Evolutionary conservation across 2,888 invertebrate species (phyloP).

Genomic region (Aphodius sticticus): DNA sequence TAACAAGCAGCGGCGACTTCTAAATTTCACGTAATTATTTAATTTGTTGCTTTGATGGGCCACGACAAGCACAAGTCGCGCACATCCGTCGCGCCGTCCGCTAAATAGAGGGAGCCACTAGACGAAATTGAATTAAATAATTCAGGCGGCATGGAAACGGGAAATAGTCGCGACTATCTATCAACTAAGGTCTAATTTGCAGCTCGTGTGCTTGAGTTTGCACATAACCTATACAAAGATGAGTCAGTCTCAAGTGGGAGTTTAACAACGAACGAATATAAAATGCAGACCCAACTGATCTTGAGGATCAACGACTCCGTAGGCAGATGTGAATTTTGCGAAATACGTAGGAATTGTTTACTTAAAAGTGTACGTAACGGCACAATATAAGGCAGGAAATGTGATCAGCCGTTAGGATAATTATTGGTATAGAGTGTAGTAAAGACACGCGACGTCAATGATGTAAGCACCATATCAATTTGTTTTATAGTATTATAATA

Average conservation of each 20-base stretch:
- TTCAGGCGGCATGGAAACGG: neutral
- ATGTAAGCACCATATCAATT: too few relatives aligned
- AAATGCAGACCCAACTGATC: neutral
- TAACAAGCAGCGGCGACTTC: neutral
- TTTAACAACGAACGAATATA: conserved; percentile 4
- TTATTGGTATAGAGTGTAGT: neutral
- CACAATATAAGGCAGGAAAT: neutral
- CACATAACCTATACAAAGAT: neutral
- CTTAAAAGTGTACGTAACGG: neutral
- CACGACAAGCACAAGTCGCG: neutral
- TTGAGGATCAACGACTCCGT: neutral
- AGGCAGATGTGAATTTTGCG: conserved; percentile 4
- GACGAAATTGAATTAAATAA: neutral
- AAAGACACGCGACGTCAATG: neutral
- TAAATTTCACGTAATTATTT: neutral
- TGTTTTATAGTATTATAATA: too few relatives aligned
- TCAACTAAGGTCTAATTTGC: neutral
- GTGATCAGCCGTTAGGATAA: neutral
- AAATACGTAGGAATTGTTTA: neutral
- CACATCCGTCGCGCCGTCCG: neutral
- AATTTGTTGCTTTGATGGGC: conserved; percentile 4
- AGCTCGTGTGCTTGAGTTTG: neutral
- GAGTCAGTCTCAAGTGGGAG: neutral
- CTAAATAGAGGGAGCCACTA: neutral
- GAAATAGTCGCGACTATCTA: neutral